Base-by-base conservation (phyloP, 1,140 invertebrate genomes). In the Lepidurus arcticus region DNA sequence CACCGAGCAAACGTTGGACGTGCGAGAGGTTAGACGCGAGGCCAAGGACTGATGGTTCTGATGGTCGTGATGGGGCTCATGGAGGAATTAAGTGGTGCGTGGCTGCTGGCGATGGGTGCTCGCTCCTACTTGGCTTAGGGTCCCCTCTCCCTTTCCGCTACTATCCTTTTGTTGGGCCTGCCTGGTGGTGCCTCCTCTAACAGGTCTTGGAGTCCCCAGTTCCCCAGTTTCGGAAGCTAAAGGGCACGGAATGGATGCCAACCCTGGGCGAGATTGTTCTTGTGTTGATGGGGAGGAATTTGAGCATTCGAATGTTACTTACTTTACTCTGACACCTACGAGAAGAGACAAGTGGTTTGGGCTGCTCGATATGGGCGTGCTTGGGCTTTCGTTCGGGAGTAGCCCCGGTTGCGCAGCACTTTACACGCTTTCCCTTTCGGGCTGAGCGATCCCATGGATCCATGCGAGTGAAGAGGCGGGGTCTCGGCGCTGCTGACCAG, bases 71-170 rank as follows among this genome's bases (percentile, higher is more conserved):
- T 65, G 53, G 53, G 53, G 53, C n/a, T 65, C 16, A 21, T 65
- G 53, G 53, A 34, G 16, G 75, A 76, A 76, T 42, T 42, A 44
- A 75, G 74, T 44, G 75, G n/a, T 45, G 44, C 44, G 47, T 47
- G 47, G 43, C 75, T 42, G 75, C 24, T n/a, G 47, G 47, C 75
- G 47, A 42, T 47, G 43, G 43, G 44, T 76, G 42, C 44, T 76
- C 42, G 21, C 16, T 76, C 44, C 75, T 47, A 44, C 43, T 44
- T 16, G 16, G 65, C n/a, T 75, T 16, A 9, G 5, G 16, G 16
- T 65, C 53, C 53, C 21, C 53, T 76, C 75, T 47, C 75, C 47
- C 43, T 45, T 21, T 21, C 24, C 75, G 9, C 24, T 10, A 44
- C 43, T 76, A 16, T 47, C 42, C 75, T 47, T 43, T 65, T 43